phyloP scores from a whole-genome alignment of 1,140 invertebrate genomes.

The Leptopilina boulardi region DNA sequence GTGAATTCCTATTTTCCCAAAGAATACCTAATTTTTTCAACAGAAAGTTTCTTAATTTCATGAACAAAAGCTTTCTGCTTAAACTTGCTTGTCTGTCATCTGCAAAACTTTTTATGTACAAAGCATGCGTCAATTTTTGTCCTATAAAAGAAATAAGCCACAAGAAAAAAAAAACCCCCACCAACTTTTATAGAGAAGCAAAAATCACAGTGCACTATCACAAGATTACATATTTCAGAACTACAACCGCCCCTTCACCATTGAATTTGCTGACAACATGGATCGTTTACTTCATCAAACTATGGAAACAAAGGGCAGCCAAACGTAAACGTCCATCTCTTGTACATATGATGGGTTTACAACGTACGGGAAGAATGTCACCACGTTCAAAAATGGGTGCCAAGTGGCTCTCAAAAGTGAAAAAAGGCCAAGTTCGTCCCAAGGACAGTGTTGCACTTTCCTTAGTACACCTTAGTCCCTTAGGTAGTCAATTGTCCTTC shows the following conservation, averaged over 20 bases:
- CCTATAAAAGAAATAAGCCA: neutral
- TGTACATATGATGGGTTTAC: slow-evolving; percentile 88
- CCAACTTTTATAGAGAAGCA: neutral
- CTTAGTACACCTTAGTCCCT: slow-evolving; percentile 85
- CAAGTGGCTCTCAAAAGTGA: slow-evolving; percentile 90
- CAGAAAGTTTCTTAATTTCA: no score
- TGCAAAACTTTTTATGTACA: neutral
- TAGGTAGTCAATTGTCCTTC: slow-evolving; percentile 89
- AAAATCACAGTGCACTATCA: neutral
- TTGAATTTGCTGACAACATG: slow-evolving; percentile 97
- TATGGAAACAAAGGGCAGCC: slow-evolving; percentile 81
- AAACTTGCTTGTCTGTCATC: no score
- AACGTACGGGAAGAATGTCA: slow-evolving; percentile 83
- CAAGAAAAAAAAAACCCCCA: neutral
- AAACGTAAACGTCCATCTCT: slow-evolving; percentile 88
- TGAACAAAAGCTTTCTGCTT: no score
- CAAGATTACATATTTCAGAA: slow-evolving; percentile 78
- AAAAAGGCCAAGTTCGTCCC: slow-evolving; percentile 85
- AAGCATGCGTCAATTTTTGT: neutral
- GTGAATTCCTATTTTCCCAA: no score
- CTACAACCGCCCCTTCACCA: slow-evolving; percentile 97
- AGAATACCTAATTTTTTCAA: no score
- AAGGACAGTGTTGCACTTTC: slow-evolving; percentile 87
- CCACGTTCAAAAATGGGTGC: slow-evolving; percentile 89
- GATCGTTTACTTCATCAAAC: slow-evolving; percentile 90